Percentiles rank a stretch among this genome's conserved stretches.
Conservation (phyloP, 2,113 vertebrate species). For the Coptodon bakossiorum region DNA sequence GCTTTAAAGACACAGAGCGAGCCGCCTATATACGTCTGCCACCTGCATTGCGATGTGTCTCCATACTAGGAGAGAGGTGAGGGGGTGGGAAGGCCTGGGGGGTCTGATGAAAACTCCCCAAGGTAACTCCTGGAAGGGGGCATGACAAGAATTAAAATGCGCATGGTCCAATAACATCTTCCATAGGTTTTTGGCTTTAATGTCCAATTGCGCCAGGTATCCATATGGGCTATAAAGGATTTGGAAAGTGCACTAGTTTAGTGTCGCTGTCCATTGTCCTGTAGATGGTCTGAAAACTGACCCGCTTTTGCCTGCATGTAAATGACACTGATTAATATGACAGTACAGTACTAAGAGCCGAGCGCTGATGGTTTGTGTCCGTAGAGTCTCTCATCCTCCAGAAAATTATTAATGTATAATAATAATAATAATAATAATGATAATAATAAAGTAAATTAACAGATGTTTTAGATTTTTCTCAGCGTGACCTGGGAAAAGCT, state of each 20-base stretch:
- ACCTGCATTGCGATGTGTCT: constrained; percentile 63
- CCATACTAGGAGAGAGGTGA: not conserved
- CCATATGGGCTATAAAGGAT: not conserved
- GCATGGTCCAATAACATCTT: not conserved
- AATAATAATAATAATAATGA: not conserved
- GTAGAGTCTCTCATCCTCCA: not conserved
- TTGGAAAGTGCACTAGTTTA: not conserved
- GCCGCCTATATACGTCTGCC: constrained; percentile 15
- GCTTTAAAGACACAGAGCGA: constrained; percentile 68
- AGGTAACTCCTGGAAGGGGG: constrained; percentile 41
- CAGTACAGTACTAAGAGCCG: not conserved
- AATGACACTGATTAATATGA: not conserved
- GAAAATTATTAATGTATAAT: not conserved
- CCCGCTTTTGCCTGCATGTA: not conserved
- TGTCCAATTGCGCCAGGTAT: not conserved
- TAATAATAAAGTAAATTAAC: not conserved
- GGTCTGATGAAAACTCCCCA: constrained; percentile 42
- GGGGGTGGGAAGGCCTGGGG: constrained; percentile 26
- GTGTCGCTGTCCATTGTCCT: constrained; percentile 56
- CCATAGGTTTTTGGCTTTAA: not conserved
- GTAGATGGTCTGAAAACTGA: not conserved
- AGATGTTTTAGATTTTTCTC: not conserved
- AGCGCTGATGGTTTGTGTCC: not conserved
- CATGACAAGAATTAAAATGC: constrained; percentile 44
- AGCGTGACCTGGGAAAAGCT: not conserved